Percentiles rank a stretch among this genome's conserved stretches.
Conservation (phyloP, 2,888 invertebrate species). For the Brachyopa scutellaris region DNA sequence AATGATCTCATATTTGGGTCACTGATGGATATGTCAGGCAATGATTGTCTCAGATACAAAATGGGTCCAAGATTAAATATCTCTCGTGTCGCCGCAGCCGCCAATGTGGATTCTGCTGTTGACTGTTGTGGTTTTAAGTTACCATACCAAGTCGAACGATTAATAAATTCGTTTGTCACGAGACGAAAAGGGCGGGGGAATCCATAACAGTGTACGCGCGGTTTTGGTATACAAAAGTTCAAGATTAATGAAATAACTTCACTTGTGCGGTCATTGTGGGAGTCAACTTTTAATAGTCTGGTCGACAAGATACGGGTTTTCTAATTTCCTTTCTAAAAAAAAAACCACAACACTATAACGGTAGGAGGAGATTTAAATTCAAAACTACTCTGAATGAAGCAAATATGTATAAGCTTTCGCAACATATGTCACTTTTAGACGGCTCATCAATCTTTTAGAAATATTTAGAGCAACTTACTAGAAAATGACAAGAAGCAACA, state of each 20-base stretch:
- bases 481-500: too few species aligned
- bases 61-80: constrained; percentile 36
- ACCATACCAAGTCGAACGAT: constrained; percentile 12
- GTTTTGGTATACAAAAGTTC: constrained; percentile 22
- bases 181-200: not conserved
- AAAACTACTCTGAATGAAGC: too few species aligned
- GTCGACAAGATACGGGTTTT: not conserved
- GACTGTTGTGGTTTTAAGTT: constrained; percentile 56
- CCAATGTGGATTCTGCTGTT: constrained; percentile 33
- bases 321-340: not conserved
- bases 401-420: too few species aligned
- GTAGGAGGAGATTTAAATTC: too few species aligned
- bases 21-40: constrained; percentile 58
- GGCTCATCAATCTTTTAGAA: too few species aligned
- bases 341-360: too few species aligned
- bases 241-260: constrained; percentile 41
- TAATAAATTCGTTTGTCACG: constrained; percentile 8
- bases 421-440: too few species aligned
- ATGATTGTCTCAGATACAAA: constrained; percentile 53
- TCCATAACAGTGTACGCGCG: not conserved
- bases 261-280: constrained; percentile 36
- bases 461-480: too few species aligned
- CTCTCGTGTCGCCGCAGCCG: constrained; percentile 31
- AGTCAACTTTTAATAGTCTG: constrained; percentile 26
- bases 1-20: constrained; percentile 66